Base-by-base conservation (phyloP, 23 tunicate genomes). In the Halocynthia aurantium region DNA sequence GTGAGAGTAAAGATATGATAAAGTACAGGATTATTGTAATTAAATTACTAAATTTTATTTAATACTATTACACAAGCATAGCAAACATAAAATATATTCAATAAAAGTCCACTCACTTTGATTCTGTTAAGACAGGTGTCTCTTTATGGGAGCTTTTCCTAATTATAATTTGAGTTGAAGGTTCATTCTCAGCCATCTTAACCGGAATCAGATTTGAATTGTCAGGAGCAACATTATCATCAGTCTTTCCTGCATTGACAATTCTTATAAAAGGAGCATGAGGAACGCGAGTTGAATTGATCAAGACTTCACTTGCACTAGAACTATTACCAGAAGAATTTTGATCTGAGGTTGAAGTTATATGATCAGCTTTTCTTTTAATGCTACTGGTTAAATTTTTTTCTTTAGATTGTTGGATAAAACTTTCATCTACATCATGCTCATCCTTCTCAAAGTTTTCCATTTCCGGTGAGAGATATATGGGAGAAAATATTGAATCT, bases 361-460 rank as follows among this genome's bases (percentile, higher is more conserved):
- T 8, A 10, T 62, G 56, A 10, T 74, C 56, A 11, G 22, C 20
- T 8, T 20, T 56, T 10, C 64, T n/a, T 56, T 74, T 74, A 8
- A 54, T 64, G 21, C 78, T 74, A 50, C 78, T 74, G 21, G 78
- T 74, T 54, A 74, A 74, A 74, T 52, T 74, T 15, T 74, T 54
- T 19, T 17, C 31, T 19, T 6, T n/a, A 13, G 31, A 21, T n/a
- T 15, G 10, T 8, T 8, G 8, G 9, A 54, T 54, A 18, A 74
- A 74, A 2, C 63, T 53, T 10, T 18, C 17, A 20, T 74, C 78
- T 51, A 51, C 64, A 8, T 67, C 72, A 21, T 67, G 5, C 2
- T 67, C 72, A 40, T 12, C 19, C 22, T 19, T 40, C 22, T 49
- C 63, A 58, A 58, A 4, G n/a, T 13, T 13, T 13, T 13, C 63